Conservation (phyloP, 2,113 vertebrate genomes). For the Gallinago media region DNA sequence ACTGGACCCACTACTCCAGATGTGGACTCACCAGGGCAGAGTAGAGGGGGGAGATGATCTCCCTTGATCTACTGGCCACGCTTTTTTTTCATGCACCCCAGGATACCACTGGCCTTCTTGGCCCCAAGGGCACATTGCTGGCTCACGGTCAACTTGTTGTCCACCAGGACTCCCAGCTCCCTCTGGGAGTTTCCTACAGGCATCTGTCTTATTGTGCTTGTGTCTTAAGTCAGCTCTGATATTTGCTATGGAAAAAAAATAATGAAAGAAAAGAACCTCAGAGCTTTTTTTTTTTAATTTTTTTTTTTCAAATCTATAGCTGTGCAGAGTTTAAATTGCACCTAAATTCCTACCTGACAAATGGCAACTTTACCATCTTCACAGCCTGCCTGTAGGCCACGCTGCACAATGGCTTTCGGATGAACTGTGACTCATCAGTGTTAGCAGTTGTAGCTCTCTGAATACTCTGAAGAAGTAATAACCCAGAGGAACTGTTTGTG, state of each 20-base stretch:
- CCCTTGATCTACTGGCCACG: too few relatives aligned
- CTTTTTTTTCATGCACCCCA: too few relatives aligned
- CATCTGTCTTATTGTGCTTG: accelerated
- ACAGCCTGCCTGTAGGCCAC: neutral
- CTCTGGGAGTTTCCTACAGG: neutral
- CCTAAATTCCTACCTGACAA: neutral
- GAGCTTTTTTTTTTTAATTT: neutral
- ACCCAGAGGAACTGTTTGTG: neutral
- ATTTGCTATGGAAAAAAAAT: neutral
- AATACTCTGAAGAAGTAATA: neutral
- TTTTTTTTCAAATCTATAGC: neutral
- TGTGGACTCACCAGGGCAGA: too few relatives aligned
- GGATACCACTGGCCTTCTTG: too few relatives aligned
- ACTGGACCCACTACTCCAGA: too few relatives aligned
- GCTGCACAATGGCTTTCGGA: neutral
- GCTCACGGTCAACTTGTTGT: too few relatives aligned
- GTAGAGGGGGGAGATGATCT: too few relatives aligned
- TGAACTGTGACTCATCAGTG: neutral
- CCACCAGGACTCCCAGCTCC: too few relatives aligned
- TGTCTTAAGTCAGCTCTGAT: neutral
- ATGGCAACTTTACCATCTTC: neutral
- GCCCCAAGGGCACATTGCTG: too few relatives aligned
- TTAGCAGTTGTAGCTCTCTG: neutral
- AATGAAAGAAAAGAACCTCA: neutral
- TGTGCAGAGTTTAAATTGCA: neutral